A percentile compares a stretch with the other conserved stretches of the same genome.
These are phyloP conservation scores for Lophius piscatorius DNA, from an alignment of 2,113 vertebrate genomes.

Conservation along the genomic window DNA sequence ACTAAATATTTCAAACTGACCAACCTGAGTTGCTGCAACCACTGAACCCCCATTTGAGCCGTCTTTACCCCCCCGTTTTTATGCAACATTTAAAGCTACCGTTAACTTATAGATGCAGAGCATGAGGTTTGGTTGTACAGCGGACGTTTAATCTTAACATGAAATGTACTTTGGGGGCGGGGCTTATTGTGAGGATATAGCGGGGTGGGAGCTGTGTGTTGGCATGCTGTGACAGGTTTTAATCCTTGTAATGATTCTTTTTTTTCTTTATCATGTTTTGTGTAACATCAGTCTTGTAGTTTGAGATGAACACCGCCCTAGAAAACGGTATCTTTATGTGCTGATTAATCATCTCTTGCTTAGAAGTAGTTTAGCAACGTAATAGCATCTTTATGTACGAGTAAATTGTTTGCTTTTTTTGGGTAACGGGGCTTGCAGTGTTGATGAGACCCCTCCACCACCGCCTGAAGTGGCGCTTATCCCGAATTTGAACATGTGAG, in stretches of 20 bases:
- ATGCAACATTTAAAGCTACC: slow-evolving; percentile 27
- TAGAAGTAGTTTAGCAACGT: slow-evolving; percentile 82
- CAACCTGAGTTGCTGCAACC: slow-evolving; percentile 48
- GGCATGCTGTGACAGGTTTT: slow-evolving; percentile 77
- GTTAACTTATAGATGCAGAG: slow-evolving; percentile 48
- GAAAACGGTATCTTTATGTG: slow-evolving; percentile 74
- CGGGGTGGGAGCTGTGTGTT: slow-evolving; percentile 62
- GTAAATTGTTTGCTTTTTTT: slow-evolving; percentile 86
- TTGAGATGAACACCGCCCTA: slow-evolving; percentile 86
- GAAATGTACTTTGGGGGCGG: slow-evolving; percentile 51
- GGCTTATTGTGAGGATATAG: slow-evolving; percentile 35
- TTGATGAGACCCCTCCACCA: slow-evolving; percentile 75
- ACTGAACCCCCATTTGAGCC: slow-evolving; percentile 40
- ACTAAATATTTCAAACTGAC: slow-evolving; percentile 41
- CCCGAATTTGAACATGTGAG: slow-evolving; percentile 46
- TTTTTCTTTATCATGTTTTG: slow-evolving; percentile 74
- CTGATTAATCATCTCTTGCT: slow-evolving; percentile 76
- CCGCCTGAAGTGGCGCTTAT: slow-evolving; percentile 56
- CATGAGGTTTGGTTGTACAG: slow-evolving; percentile 87
- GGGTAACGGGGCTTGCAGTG: slow-evolving; percentile 75
- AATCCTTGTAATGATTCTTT: slow-evolving; percentile 70
- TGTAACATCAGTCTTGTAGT: slow-evolving; percentile 78
- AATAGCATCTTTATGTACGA: slow-evolving; percentile 87
- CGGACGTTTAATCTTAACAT: slow-evolving; percentile 69
- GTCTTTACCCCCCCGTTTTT: slow-evolving; percentile 20